Conservation (phyloP, 2,797 vertebrate genomes). For the Oryzias sinensis region DNA sequence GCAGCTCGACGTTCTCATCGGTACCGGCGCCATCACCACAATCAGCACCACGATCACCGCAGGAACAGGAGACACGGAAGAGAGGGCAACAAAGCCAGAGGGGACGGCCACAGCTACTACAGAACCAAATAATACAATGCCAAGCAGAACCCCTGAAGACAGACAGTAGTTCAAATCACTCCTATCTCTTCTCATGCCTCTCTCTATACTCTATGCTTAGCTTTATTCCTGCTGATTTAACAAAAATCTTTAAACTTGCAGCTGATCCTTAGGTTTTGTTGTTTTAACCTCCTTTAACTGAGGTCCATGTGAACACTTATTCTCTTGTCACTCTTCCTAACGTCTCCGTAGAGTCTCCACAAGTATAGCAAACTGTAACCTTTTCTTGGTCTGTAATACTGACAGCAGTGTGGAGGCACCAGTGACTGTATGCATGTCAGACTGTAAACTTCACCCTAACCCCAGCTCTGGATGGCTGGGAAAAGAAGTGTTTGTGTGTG, state of each 20-base stretch:
- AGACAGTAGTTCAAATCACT: conserved; percentile 54
- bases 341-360: conserved; percentile 25
- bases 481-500: conserved; percentile 51
- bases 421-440: conserved; percentile 52
- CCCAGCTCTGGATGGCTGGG: conserved; percentile 11
- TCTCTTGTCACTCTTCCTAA: conserved; percentile 24
- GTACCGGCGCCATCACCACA: conserved; percentile 85
- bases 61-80: conserved; percentile 81
- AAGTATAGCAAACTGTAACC: conserved; percentile 37
- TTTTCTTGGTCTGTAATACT: conserved; percentile 26
- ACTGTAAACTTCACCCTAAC: conserved; percentile 26
- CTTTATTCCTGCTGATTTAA: conserved; percentile 30
- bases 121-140: conserved; percentile 71
- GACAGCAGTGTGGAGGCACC: conserved; percentile 42
- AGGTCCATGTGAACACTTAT: conserved; percentile 71
- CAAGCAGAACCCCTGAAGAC: conserved; percentile 54
- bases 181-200: conserved; percentile 32
- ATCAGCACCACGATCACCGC: conserved; percentile 82
- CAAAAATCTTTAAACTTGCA: conserved; percentile 37
- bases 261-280: conserved; percentile 26
- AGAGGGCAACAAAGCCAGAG: conserved; percentile 72
- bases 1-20: conserved; percentile 88
- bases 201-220: conserved; percentile 43
- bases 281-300: conserved; percentile 52
- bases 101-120: conserved; percentile 73